Evolutionary conservation across 1,140 invertebrate genomes (phyloP).

Genomic region (Potamilus streckersoni): DNA sequence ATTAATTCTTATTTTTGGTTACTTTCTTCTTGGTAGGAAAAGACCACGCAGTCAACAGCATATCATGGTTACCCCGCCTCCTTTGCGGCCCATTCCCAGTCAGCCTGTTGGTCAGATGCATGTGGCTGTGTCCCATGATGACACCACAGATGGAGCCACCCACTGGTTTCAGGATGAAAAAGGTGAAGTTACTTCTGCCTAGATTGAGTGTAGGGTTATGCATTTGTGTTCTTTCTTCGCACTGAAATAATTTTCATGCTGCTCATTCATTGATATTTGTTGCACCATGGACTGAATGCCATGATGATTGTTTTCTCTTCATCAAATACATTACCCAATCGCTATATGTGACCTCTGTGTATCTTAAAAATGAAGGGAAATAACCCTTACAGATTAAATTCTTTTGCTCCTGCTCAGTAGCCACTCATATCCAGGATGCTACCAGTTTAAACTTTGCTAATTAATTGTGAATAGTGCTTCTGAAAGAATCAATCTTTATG

Average conservation of each 20-base stretch:
- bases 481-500: no score
- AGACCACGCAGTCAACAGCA: no score
- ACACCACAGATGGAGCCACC: slow-evolving; percentile 87
- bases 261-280: neutral
- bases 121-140: slow-evolving; percentile 85
- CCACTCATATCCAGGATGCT: no score
- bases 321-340: no score
- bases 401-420: neutral
- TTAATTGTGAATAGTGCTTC: no score
- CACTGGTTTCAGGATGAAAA: slow-evolving; percentile 80
- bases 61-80: no score
- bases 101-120: slow-evolving; percentile 67
- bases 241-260: neutral
- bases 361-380: no score
- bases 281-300: neutral
- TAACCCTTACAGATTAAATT: neutral
- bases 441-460: no score
- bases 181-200: slow-evolving; percentile 45
- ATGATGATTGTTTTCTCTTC: neutral
- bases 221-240: neutral
- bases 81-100: no score
- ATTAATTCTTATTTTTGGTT: no score
- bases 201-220: neutral
- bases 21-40: no score
- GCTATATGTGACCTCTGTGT: no score